Base-by-base conservation (phyloP, 2,797 vertebrate species). In the Mormyrus proboscirostris region DNA sequence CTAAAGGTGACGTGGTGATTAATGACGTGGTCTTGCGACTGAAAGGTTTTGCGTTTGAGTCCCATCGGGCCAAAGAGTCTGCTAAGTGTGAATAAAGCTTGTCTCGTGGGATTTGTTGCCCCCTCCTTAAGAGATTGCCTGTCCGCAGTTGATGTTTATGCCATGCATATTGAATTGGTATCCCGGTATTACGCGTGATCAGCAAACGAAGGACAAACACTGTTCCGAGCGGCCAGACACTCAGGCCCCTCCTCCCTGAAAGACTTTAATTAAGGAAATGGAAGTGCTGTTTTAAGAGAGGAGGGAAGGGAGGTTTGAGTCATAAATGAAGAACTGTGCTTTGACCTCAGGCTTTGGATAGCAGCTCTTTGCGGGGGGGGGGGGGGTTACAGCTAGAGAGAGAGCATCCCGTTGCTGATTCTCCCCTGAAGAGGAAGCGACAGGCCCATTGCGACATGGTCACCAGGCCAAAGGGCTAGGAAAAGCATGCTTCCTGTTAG, bases 231-330 rank as follows among this genome's bases (percentile, higher is more conserved):
- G 5, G 14, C 73, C 2, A 14, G 33, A 44, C 33, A 7, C 38
- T 19, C 12, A 1, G 73, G 22, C 84, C 9, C 25, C 25, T 5
- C 84, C 47, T 50, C 41, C 25, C 16, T 57, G 25, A 53, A 33
- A n/a, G 55, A n/a, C 16, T 93, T 94, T 94, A 94, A 95, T 95
- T 93, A 95, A 90, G 89, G 89, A 92, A 95, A 94, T 95, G 93
- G 93, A 94, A 65, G 38, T 29, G 53, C 65, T 59, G 50, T 49
- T 49, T 33, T 49, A 49, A 12, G 92, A 90, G 88, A 89, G 87
- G 69, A 88, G 88, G 88, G 33, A 41, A 53, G 85, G 7, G 84
- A 57, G 49, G 38, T 69, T 29, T 91, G 86, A 90, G 92, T 89
- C 88, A 86, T 87, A 88, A 91, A 93, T 94, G 90, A 94, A 93